Base-by-base conservation (phyloP, 2,797 vertebrate species). In the Poeciliopsis turneri region DNA sequence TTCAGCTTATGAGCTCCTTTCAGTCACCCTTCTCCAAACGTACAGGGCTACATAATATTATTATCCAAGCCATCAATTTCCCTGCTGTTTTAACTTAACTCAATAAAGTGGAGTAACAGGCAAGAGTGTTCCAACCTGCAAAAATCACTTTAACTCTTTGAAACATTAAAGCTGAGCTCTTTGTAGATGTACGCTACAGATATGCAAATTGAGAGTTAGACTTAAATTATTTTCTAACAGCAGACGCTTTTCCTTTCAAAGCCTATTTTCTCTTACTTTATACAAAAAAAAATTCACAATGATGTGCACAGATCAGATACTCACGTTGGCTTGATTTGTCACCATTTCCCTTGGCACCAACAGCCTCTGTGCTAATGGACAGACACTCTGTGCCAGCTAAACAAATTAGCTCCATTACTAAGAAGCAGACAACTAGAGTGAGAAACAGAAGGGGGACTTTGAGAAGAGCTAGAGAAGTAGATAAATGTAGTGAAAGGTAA, bases 371-470 rank as follows among this genome's bases (percentile, higher is more conserved):
- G 23, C 94, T 95, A 95, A 96, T 95, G 95, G 94, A 94, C 91
- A 88, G 90, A 94, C 93, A 94, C 92, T 95, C 93, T 92, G 90
- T 85, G 93, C 90, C 92, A 91, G 90, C 95, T 96, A 96, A 96
- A 95, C 95, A 95, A 95, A 96, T 96, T 95, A 96, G 92, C 88
- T 91, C 90, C 94, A 95, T 95, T 96, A 96, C 91, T 66, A 89
- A 89, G 89, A 93, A 92, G 90, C 91, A 93, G 90, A 87, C 88
- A 91, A 90, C 88, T 73, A 86, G 85, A 87, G 87, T 79, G 89
- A 87, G 30, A 53, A 72, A 82, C 23, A 72, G 77, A 74, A 53
- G 30, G 8, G 79, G 68, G 75, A 75, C 80, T 82, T 71, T 0
- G n/a, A 51, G 82, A 85, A 85, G 72, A 76, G 61, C 75, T 55